Evolutionary conservation across 2,797 vertebrate species (phyloP), one percentile per base, ranked within the genome.

Genomic region (Alauda arvensis): DNA sequence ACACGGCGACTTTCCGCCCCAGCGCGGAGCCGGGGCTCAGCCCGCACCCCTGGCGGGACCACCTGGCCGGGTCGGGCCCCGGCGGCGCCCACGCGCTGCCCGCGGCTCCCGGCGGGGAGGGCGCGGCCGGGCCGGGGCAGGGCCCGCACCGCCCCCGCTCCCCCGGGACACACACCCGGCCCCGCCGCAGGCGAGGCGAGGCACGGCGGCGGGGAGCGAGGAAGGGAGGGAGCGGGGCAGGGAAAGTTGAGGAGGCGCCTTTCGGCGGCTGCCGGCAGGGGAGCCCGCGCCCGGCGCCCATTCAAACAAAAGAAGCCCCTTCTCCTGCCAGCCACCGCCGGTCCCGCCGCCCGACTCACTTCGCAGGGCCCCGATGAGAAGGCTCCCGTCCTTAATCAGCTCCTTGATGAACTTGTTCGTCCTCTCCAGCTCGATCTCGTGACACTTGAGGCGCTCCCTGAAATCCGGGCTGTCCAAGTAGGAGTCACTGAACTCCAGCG

Each of bases 391-490:
- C 96, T 99, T 99, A 69, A 99, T 98, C 14, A 99, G 97, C 92
- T 99, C 98, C 92, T 99, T 99, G 84, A 99, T 99, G 95, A 99
- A 99, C 95, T 99, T 98, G 97, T 99, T 99, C 87, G 99, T 99
- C 62, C 98, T 96, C 88, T 99, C 98, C 97, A 99, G 95, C 94
- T 99, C 99, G 60, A 98, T 97, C 96, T 99, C 99, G 96, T 99
- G 99, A 95, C 98, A 98, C 95, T 99, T 98, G 76, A 99, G 97
- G 21, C 99, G 95, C 88, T 99, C 99, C 97, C 98, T 98, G 96
- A 99, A 99, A 90, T 99, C 98, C 43, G 99, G 99, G 80, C 99
- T 99, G 97, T 99, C 99, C 97, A 99, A 95, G 92, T 98, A 98
- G 79, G 99, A 99, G 78, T 99, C 99, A 67, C 98, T 99, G 96